Evolutionary conservation across 2,797 vertebrate species (phyloP).

Genomic region (Threskiornis aethiopicus): DNA sequence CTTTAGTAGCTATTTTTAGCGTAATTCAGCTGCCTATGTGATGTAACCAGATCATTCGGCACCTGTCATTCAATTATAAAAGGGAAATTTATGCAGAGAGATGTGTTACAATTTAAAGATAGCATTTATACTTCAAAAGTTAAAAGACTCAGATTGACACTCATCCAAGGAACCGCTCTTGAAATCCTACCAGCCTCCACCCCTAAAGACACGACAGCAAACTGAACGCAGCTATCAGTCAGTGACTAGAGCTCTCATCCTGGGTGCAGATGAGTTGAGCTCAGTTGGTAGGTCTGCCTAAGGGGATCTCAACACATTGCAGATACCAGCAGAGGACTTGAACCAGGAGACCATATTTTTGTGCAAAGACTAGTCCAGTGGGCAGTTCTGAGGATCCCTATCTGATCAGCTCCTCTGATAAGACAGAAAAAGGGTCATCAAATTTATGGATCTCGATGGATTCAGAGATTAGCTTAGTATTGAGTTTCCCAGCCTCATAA

Average conservation of each 20-base stretch:
- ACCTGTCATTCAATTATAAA: neutral
- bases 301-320: neutral
- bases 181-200: neutral
- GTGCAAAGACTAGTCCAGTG: neutral
- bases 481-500: neutral
- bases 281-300: too few species aligned
- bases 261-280: neutral
- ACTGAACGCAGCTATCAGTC: neutral
- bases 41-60: neutral
- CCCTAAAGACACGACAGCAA: neutral
- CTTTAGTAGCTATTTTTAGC: conserved; percentile 1
- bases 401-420: neutral
- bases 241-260: too few species aligned
- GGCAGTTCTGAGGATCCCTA: neutral
- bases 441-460: neutral
- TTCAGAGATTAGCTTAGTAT: neutral
- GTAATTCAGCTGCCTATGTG: neutral
- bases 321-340: neutral
- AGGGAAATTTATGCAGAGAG: neutral
- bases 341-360: neutral
- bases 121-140: neutral
- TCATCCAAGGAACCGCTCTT: neutral
- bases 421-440: neutral
- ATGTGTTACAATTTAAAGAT: neutral
- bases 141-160: neutral